Evolutionary conservation across 2,797 vertebrate species (phyloP).

Genomic region (Phataginus tricuspis): DNA sequence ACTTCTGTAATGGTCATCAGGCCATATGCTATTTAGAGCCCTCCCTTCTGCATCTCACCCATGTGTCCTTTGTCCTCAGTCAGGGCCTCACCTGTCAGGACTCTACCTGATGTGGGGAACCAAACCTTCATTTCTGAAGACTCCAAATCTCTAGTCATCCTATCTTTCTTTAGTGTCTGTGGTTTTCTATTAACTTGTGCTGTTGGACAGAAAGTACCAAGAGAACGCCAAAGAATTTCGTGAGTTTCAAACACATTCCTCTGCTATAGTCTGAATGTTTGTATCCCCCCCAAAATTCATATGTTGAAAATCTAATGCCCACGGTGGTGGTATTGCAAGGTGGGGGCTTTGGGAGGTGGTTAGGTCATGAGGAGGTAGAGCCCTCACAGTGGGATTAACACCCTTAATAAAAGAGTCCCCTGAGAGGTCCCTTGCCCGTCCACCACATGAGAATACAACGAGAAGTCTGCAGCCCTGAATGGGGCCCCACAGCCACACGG

Average conservation of each 20-base stretch:
- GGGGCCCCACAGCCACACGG: too few relatives aligned
- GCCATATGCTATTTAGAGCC: background rate
- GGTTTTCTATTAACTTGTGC: background rate
- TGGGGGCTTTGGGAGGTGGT: background rate
- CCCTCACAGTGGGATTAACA: background rate
- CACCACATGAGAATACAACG: background rate
- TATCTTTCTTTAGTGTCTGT: background rate
- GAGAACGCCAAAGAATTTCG: background rate
- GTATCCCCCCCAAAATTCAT: background rate
- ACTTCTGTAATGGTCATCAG: background rate
- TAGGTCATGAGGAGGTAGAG: background rate
- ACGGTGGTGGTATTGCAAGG: background rate
- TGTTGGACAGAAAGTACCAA: background rate
- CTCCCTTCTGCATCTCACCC: background rate
- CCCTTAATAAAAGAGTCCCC: background rate
- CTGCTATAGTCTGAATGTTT: background rate
- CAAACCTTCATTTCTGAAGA: background rate
- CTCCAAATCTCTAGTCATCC: background rate
- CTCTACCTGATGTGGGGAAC: background rate
- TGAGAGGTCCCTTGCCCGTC: background rate
- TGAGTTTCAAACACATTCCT: background rate
- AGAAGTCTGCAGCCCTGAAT: background rate
- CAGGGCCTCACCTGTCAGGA: background rate
- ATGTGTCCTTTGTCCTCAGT: background rate
- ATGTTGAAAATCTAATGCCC: background rate